These are phyloP conservation scores for Meganola albula DNA, from an alignment of 2,888 invertebrate species.

Conservation along the genomic window DNA sequence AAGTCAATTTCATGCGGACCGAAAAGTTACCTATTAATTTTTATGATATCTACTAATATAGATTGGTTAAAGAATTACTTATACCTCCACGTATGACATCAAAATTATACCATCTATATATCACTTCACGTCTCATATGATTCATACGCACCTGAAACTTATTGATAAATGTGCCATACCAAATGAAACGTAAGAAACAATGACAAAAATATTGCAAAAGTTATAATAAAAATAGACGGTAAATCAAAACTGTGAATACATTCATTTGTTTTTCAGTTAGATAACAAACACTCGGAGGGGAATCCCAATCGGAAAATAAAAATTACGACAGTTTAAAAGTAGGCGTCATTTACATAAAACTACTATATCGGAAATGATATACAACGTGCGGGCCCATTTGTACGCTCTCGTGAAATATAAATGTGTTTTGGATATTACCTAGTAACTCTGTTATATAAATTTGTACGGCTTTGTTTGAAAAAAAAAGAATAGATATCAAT, in stretches of 20 bases:
- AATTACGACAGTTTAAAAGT: conserved; percentile 78
- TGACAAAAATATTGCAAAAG: conserved; percentile 32
- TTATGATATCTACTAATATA: too few relatives aligned
- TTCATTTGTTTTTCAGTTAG: conserved; percentile 63
- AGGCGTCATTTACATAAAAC: conserved; percentile 74
- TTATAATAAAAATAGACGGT: conserved; percentile 46
- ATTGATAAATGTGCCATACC: conserved; percentile 21
- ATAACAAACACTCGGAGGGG: conserved; percentile 70
- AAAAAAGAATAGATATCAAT: background rate
- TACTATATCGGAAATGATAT: conserved; percentile 71
- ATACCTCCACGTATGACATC: too few relatives aligned
- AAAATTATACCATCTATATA: background rate
- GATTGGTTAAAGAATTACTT: too few relatives aligned
- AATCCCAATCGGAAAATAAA: conserved; percentile 72
- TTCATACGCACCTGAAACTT: conserved; percentile 13
- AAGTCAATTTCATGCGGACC: too few relatives aligned
- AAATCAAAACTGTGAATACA: conserved; percentile 67
- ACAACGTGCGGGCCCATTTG: conserved; percentile 50
- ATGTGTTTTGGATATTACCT: conserved; percentile 23
- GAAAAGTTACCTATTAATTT: too few relatives aligned
- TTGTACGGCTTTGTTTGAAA: background rate
- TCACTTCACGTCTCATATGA: conserved; percentile 1
- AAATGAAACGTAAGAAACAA: conserved; percentile 24
- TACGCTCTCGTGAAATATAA: conserved; percentile 48
- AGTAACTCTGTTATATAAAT: conserved; percentile 5